Evolutionary conservation across 2,113 vertebrate genomes (phyloP).

Genomic region (Ciconia maguari): DNA sequence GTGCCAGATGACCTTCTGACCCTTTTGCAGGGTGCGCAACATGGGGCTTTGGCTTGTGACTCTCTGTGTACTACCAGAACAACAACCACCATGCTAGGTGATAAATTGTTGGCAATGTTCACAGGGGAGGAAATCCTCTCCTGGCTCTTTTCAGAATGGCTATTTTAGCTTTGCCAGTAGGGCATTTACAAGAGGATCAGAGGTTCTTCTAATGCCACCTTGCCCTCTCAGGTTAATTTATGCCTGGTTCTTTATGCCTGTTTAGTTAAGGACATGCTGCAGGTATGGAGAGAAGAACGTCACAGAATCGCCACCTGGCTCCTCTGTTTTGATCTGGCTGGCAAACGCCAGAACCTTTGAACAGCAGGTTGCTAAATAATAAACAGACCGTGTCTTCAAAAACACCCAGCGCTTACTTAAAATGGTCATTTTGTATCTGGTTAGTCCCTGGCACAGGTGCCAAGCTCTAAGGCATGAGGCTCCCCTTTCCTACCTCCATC

Average conservation of each 20-base stretch:
- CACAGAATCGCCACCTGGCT: constrained; percentile 2
- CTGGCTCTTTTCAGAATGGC: background rate
- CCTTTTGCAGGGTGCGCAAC: background rate
- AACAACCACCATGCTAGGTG: background rate
- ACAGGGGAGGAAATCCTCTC: constrained; percentile 4
- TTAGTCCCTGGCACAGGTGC: background rate
- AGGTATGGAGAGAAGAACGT: constrained; percentile 7
- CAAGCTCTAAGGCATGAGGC: background rate
- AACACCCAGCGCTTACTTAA: background rate
- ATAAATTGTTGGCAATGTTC: background rate
- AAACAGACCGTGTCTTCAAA: constrained; percentile 23
- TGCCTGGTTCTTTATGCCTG: constrained; percentile 37
- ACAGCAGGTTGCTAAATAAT: constrained; percentile 44
- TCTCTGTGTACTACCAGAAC: background rate
- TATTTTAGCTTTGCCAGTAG: background rate
- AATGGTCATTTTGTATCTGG: background rate
- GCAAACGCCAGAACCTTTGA: constrained; percentile 31
- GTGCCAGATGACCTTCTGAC: background rate
- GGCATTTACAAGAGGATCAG: background rate
- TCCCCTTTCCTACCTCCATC: background rate
- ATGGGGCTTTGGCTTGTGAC: background rate
- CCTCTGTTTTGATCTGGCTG: background rate
- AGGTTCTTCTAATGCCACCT: background rate
- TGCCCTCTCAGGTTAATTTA: constrained; percentile 16
- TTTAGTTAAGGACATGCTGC: constrained; percentile 29